phyloP scores from a whole-genome alignment of 2,888 invertebrate genomes.

The Synergus gifuensis region DNA sequence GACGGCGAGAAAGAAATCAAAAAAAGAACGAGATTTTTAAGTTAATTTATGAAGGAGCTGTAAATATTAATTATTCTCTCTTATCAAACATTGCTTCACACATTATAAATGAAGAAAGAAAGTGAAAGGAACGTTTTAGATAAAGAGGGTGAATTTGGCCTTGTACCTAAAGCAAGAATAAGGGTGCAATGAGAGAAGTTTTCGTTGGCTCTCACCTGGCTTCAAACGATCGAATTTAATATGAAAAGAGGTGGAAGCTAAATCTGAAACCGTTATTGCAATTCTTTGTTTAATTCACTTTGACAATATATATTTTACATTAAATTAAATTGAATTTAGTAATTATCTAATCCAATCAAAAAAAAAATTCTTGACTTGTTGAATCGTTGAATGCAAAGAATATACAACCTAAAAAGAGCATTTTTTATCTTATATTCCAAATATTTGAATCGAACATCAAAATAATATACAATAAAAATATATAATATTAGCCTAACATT shows the following conservation, averaged over 20 bases:
- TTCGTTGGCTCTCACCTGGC: slow-evolving; percentile 49
- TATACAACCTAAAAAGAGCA: too few relatives aligned
- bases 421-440: too few relatives aligned
- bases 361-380: too few relatives aligned
- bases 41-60: slow-evolving; percentile 31
- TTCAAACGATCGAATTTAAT: slow-evolving; percentile 43
- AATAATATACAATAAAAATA: background rate
- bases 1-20: background rate
- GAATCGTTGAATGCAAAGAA: too few relatives aligned
- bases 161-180: background rate
- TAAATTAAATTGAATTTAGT: too few relatives aligned
- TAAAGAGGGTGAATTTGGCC: background rate
- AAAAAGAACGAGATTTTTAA: background rate
- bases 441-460: background rate
- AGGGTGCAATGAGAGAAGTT: slow-evolving; percentile 28
- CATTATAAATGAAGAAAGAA: background rate
- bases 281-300: background rate
- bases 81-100: background rate
- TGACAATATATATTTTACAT: background rate
- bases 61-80: slow-evolving; percentile 21
- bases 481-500: background rate
- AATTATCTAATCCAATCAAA: too few relatives aligned
- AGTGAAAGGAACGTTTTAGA: background rate
- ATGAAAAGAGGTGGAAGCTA: background rate
- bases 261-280: slow-evolving; percentile 22